A percentile compares a stretch with the other conserved stretches of the same genome.
phyloP scores from a whole-genome alignment of 2,888 invertebrate species.

The Pheosia tremula region DNA sequence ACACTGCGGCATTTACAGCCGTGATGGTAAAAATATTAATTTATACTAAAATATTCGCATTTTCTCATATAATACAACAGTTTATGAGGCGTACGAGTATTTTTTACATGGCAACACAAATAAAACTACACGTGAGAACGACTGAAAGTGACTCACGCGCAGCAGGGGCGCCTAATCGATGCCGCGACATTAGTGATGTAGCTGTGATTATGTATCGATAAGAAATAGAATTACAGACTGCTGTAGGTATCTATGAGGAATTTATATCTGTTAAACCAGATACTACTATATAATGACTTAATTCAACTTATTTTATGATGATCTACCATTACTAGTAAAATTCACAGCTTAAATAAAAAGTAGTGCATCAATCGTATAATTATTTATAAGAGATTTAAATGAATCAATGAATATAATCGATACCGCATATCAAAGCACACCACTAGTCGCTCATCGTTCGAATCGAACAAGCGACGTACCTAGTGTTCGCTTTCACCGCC shows the following conservation, averaged over 20 bases:
- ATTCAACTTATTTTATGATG: no score
- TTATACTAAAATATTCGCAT: conserved; percentile 33
- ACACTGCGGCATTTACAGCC: background rate
- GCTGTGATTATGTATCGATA: background rate
- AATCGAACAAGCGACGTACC: conserved; percentile 8
- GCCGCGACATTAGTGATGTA: conserved; percentile 19
- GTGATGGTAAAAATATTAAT: conserved; percentile 7
- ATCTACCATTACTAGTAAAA: no score
- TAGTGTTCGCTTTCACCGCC: conserved; percentile 16
- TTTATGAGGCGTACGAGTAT: conserved; percentile 29
- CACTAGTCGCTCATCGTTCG: conserved; percentile 10
- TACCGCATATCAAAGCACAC: background rate
- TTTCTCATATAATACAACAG: conserved; percentile 29
- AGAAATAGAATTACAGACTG: background rate
- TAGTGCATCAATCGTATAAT: no score
- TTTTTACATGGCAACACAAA: conserved; percentile 31
- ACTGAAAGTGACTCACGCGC: conserved; percentile 45
- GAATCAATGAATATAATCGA: background rate
- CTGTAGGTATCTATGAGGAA: no score
- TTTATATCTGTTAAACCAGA: no score
- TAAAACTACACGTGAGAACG: conserved; percentile 43
- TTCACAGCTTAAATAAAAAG: no score
- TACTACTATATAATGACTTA: no score
- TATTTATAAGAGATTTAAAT: no score
- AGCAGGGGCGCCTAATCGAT: conserved; percentile 42